Conservation (phyloP, 1,140 invertebrate species). For the Gonatopus flavifemur region DNA sequence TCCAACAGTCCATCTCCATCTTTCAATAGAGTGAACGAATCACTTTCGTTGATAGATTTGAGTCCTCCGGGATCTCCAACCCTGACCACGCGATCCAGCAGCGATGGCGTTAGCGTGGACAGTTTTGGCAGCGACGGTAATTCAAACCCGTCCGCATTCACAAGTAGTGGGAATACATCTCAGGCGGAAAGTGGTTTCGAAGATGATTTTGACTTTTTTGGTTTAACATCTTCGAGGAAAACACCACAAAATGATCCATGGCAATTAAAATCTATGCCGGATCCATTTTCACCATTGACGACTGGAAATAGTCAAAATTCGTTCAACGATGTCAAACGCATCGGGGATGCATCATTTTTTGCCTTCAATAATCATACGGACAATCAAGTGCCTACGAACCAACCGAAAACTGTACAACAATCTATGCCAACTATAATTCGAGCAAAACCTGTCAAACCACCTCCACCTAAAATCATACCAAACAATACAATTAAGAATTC, state of each 20-base stretch:
- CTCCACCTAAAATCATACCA: constrained; percentile 26
- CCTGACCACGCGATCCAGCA: constrained; percentile 71
- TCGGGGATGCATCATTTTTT: constrained; percentile 43
- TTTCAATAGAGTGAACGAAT: constrained; percentile 18
- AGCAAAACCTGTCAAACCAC: constrained; percentile 43
- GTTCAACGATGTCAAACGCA: constrained; percentile 27
- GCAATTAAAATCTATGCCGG: constrained; percentile 38
- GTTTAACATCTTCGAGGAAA: constrained; percentile 32
- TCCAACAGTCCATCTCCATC: constrained; percentile 12
- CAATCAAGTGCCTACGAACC: constrained; percentile 25
- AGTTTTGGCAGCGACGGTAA: constrained; percentile 74
- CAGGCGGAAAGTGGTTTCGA: constrained; percentile 75
- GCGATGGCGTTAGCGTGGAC: constrained; percentile 71
- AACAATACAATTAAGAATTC: constrained; percentile 14
- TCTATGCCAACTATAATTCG: constrained; percentile 70
- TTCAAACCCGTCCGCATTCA: constrained; percentile 61
- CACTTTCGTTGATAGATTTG: constrained; percentile 47
- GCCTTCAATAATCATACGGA: constrained; percentile 32
- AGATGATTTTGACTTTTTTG: constrained; percentile 71
- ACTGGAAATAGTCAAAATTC: constrained; percentile 12
- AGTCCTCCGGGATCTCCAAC: constrained; percentile 72
- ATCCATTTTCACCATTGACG: constrained; percentile 44
- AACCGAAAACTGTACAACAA: constrained; percentile 13
- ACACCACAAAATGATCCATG: constrained; percentile 44
- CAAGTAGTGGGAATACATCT: constrained; percentile 68